Conservation (phyloP, 2,113 vertebrate species). For the Gallinago undulata region DNA sequence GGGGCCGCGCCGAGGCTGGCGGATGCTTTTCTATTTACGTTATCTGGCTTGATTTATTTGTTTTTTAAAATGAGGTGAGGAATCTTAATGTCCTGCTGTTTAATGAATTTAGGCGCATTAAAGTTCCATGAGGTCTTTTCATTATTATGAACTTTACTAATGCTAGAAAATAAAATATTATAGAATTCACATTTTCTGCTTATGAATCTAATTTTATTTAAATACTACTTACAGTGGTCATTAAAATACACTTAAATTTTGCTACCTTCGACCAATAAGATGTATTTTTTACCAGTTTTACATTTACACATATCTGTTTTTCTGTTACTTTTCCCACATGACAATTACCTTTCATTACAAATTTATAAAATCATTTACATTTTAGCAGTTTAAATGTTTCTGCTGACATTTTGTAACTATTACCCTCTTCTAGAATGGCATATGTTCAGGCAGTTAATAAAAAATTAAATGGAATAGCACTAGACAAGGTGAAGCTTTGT, state of each 20-base stretch:
- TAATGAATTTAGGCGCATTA: constrained; percentile 74
- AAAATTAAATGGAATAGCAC: constrained; percentile 86
- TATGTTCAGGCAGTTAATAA: constrained; percentile 92
- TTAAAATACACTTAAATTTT: constrained; percentile 79
- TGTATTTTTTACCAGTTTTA: constrained; percentile 74
- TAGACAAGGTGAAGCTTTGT: constrained; percentile 80
- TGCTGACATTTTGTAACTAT: constrained; percentile 96
- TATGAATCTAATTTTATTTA: constrained; percentile 79
- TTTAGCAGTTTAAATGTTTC: constrained; percentile 90
- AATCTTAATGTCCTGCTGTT: constrained; percentile 68
- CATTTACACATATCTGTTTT: constrained; percentile 82
- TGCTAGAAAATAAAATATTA: constrained; percentile 84
- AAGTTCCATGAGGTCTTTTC: constrained; percentile 77
- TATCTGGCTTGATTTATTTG: constrained; percentile 73
- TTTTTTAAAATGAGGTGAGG: constrained; percentile 63
- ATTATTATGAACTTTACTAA: constrained; percentile 79
- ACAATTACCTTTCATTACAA: constrained; percentile 96
- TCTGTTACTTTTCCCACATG: constrained; percentile 80
- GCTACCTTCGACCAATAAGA: constrained; percentile 70
- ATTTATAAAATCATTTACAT: constrained; percentile 95
- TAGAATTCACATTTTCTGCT: constrained; percentile 80
- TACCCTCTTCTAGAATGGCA: constrained; percentile 89
- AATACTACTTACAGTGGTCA: constrained; percentile 78
- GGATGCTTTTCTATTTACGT: constrained; percentile 51
- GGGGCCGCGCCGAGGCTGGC: background rate